Percentiles rank a stretch among this genome's conserved stretches.
Evolutionary conservation across 2,113 vertebrate genomes (phyloP).

Genomic region (Sebastes fasciatus): DNA sequence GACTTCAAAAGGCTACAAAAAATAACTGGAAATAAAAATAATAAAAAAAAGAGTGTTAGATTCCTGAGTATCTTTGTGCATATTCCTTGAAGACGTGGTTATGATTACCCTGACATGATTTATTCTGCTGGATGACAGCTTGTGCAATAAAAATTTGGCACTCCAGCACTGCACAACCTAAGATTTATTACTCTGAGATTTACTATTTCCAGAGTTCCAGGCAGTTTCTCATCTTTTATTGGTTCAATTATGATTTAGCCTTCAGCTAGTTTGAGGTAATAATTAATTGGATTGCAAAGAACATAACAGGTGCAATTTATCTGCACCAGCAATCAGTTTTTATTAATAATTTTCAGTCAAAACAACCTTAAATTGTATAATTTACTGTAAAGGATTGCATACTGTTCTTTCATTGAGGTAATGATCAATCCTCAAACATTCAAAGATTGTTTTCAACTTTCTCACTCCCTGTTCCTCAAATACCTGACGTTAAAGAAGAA

Average conservation of each 20-base stretch:
- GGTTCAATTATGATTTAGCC: not conserved
- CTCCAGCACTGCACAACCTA: not conserved
- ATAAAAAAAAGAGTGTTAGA: not conserved
- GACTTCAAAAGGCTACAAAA: not conserved
- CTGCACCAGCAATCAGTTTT: not conserved
- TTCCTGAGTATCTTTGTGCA: not conserved
- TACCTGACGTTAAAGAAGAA: accelerated
- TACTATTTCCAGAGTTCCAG: not conserved
- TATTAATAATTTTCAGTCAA: not conserved
- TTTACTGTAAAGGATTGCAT: not conserved
- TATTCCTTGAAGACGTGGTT: not conserved
- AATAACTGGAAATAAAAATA: not conserved
- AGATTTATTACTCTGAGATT: not conserved
- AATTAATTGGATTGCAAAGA: slow-evolving; percentile 12
- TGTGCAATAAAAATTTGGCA: slow-evolving; percentile 7
- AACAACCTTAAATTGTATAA: not conserved
- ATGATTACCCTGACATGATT: slow-evolving; percentile 6
- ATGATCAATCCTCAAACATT: not conserved
- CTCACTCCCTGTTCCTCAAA: not conserved
- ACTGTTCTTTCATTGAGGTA: not conserved
- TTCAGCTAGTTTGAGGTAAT: slow-evolving; percentile 1
- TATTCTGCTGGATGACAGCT: slow-evolving; percentile 4
- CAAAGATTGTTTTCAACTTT: not conserved
- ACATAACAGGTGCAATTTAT: not conserved
- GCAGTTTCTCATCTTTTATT: not conserved